Base-by-base conservation (phyloP, 2,113 vertebrate genomes). In the Terrapene triunguis region DNA sequence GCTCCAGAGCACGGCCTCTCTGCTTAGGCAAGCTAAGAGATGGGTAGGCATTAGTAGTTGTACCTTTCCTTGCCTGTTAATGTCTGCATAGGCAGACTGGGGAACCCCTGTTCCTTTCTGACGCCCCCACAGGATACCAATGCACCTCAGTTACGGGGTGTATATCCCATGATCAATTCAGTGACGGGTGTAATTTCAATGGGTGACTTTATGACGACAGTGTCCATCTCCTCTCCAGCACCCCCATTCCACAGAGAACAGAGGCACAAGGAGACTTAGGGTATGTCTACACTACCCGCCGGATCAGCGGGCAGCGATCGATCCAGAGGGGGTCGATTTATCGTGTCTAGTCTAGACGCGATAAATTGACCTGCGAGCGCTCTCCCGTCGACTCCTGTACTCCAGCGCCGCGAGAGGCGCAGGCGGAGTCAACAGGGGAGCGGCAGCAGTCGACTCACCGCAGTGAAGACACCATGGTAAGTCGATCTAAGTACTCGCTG, bases 1-100 rank as follows among this genome's bases (percentile, higher is more conserved):
- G 0, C 82, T 50, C 44, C 6, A 1, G 3, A 0, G 0, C 25
- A 4, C 32, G 38, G 24, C 10, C 80, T 3, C 4, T 79, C 65
- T 74, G 25, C 25, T 42, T 17, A 1, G 1, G 10, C 19, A 24
- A 9, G 48, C 42, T 9, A 17, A 44, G 74, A 78, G 42, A 47
- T 78, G 24, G 6, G 6, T 27, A 12, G 42, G 42, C 74, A 76
- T 27, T 47, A 24, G 32, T 72, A 38, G 8, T 38, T n/a, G 35
- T 27, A 44, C 11, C 5, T 76, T 44, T 14, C 42, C 25, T 76
- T 27, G 42, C 42, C 42, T 78, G 38, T 47, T 78, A 47, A 78
- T 47, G 25, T 47, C 74, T 78, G 38, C 13, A 78, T 16, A 44
- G 22, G 38, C 42, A 47, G 42, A 78, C 3, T 78, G 65, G 35